phyloP scores from a whole-genome alignment of 1,140 invertebrate species.

The Apis dorsata region DNA sequence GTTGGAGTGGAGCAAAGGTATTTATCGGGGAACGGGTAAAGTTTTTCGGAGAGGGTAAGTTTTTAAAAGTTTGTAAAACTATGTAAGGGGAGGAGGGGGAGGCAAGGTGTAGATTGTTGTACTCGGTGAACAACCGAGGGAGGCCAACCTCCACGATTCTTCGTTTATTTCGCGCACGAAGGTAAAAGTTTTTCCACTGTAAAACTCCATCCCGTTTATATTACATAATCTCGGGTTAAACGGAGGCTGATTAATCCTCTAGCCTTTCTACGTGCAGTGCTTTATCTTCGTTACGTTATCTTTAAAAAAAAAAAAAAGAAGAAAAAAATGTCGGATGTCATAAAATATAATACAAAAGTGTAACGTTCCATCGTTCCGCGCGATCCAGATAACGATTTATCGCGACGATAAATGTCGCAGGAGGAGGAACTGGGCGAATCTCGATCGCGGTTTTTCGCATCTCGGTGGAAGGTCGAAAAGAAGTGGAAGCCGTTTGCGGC shows the following conservation, averaged over 20 bases:
- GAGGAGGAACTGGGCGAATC: neutral
- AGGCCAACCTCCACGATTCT: neutral
- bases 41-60: neutral
- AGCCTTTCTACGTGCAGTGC: neutral
- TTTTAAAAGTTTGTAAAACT: neutral
- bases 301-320: neutral
- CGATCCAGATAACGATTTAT: neutral
- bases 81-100: neutral
- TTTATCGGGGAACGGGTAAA: neutral
- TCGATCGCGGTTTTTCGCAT: neutral
- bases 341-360: neutral
- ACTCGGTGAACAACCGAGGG: neutral
- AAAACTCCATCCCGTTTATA: too few relatives aligned
- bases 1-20: too few relatives aligned
- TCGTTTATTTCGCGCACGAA: too few relatives aligned
- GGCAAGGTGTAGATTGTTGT: neutral
- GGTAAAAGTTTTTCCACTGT: too few relatives aligned
- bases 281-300: neutral
- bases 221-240: neutral
- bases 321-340: too few relatives aligned
- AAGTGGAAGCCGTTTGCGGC: constrained; percentile 44
- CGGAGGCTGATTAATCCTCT: neutral
- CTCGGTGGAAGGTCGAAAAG: constrained; percentile 27
- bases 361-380: neutral
- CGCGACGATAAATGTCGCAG: neutral